These are phyloP conservation scores for Stenolophus ochropezus DNA, from an alignment of 2,888 invertebrate genomes.

Conservation along the genomic window DNA sequence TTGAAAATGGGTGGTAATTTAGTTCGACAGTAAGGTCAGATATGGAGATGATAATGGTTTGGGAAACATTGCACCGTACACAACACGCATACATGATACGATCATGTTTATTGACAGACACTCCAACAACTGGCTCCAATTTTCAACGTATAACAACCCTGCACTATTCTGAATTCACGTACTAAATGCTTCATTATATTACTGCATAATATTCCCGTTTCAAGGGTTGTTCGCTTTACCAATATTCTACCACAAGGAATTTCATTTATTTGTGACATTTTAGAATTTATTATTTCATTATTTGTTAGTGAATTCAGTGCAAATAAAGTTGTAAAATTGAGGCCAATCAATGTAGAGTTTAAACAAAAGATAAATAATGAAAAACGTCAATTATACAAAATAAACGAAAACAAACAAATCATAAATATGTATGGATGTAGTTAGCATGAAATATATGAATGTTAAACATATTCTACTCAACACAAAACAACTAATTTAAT, in stretches of 20 bases:
- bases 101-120: conserved; percentile 16
- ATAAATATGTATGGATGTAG: background rate
- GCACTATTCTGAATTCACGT: background rate
- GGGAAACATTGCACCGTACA: background rate
- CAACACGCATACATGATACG: conserved; percentile 4
- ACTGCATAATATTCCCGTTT: background rate
- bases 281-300: too few species aligned
- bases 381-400: background rate
- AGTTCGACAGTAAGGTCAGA: background rate
- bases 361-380: background rate
- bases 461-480: conserved; percentile 14
- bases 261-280: background rate
- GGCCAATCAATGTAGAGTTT: background rate
- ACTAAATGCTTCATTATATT: background rate
- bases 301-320: background rate
- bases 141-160: conserved; percentile 11
- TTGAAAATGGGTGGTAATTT: background rate
- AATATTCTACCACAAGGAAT: too few species aligned
- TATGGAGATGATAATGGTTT: background rate
- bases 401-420: background rate
- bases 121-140: conserved; percentile 14
- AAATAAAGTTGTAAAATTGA: background rate
- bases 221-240: background rate
- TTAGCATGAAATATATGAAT: background rate
- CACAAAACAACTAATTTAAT: background rate